Evolutionary conservation across 2,797 vertebrate species (phyloP).

Genomic region (Lutjanus campechanus): DNA sequence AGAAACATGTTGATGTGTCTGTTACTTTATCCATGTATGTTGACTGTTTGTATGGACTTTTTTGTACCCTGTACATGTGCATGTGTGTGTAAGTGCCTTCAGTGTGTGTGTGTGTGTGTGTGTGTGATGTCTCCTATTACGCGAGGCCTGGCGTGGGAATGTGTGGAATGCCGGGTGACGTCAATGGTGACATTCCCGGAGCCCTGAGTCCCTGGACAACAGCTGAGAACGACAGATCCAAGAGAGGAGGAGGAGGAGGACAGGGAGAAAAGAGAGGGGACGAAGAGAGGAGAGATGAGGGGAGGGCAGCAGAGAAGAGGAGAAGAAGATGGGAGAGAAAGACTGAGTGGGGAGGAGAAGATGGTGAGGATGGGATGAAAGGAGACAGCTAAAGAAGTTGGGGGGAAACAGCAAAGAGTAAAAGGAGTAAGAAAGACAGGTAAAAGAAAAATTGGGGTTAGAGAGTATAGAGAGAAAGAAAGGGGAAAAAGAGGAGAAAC

Average conservation of each 20-base stretch:
- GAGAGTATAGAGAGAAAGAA: not conserved
- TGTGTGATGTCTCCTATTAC: slow-evolving; percentile 79
- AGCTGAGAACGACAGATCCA: slow-evolving; percentile 84
- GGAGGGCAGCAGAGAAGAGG: not conserved
- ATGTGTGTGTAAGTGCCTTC: slow-evolving; percentile 8
- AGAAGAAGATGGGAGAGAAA: not conserved
- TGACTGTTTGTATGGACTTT: slow-evolving; percentile 37
- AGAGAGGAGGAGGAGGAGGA: slow-evolving; percentile 13
- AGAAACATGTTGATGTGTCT: slow-evolving; percentile 18
- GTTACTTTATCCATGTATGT: slow-evolving; percentile 38
- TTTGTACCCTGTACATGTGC: slow-evolving; percentile 35
- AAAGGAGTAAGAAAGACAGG: not conserved
- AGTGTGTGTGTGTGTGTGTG: slow-evolving; percentile 25
- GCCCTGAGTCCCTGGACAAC: slow-evolving; percentile 84
- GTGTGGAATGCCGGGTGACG: slow-evolving; percentile 92
- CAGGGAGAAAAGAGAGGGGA: not conserved
- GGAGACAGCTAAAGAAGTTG: not conserved
- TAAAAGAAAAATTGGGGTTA: too few relatives aligned
- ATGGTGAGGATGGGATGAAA: not conserved
- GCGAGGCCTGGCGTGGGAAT: slow-evolving; percentile 85
- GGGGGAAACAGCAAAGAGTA: not conserved
- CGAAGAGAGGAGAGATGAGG: not conserved
- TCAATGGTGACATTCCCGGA: slow-evolving; percentile 95
- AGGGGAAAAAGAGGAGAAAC: not conserved
- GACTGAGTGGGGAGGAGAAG: too few relatives aligned